phyloP scores from a whole-genome alignment of 2,797 vertebrate genomes.

The Pogonophryne albipinna region DNA sequence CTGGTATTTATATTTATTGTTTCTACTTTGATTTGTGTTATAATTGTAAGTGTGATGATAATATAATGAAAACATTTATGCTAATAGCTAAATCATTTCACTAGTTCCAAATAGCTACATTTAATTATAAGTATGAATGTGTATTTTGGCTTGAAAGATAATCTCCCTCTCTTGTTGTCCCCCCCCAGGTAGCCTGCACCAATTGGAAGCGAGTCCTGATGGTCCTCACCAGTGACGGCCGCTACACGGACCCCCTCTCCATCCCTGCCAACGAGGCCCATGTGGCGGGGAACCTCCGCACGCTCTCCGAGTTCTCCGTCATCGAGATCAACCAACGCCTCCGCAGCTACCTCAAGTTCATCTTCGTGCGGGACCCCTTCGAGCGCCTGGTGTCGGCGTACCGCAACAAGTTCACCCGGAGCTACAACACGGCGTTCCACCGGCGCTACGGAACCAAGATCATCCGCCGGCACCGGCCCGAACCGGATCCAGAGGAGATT shows the following conservation, averaged over 20 bases:
- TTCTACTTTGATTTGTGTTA: too few relatives aligned
- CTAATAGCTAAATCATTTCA: too few relatives aligned
- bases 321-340: slow-evolving; percentile 93
- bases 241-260: slow-evolving; percentile 86
- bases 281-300: slow-evolving; percentile 88
- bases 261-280: slow-evolving; percentile 95
- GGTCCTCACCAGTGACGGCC: slow-evolving; percentile 90
- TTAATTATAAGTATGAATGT: not conserved
- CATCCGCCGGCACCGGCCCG: slow-evolving; percentile 87
- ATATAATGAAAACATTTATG: too few relatives aligned
- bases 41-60: too few relatives aligned
- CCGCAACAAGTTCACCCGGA: slow-evolving; percentile 94
- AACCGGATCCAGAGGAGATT: slow-evolving; percentile 84
- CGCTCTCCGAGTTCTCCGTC: slow-evolving; percentile 89
- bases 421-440: slow-evolving; percentile 95
- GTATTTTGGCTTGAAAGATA: not conserved
- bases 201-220: slow-evolving; percentile 98
- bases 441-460: slow-evolving; percentile 94
- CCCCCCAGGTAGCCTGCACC: slow-evolving; percentile 91
- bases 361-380: slow-evolving; percentile 95
- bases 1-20: too few relatives aligned
- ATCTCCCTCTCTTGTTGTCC: not conserved
- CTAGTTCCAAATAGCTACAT: too few relatives aligned
- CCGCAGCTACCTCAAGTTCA: slow-evolving; percentile 94
- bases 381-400: slow-evolving; percentile 96